Evolutionary conservation across 2,888 invertebrate species (phyloP), one percentile per base, ranked within the genome.

Genomic region (Ligdia adustata): DNA sequence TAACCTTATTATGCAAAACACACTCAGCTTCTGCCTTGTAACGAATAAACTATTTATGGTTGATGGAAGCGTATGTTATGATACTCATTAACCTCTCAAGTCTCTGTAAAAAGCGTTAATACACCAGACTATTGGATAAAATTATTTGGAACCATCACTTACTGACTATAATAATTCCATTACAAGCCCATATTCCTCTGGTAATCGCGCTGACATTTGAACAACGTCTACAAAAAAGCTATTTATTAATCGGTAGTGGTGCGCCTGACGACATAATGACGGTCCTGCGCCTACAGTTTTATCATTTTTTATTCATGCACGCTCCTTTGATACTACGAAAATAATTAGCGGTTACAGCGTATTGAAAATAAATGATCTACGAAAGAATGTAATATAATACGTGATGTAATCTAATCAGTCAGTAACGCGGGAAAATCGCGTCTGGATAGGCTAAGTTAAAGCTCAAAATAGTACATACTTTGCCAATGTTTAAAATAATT

Each of bases 241-340:
- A 55, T n/a, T n/a, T n/a, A n/a, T 48, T 55, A 50, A 52, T 54
- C 44, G 46, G 46, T 54, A 51, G 40, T 40, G 14, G 24, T 37
- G 47, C 34, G 47, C 27, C 33, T 39, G 46, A 52, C 51, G 46
- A 49, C 32, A 38, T 54, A 54, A 54, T 52, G 48, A 53, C 27
- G 16, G 40, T 34, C 3, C 18, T 11, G 37, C 1, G 1, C 1
- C 40, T 40, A 28, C 35, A 31, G 13, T 44, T 51, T 24, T 38
- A 14, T 9, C 22, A 27, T 20, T 48, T 42, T 52, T 43, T 24
- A 6, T 9, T 12, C 11, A 41, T 13, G 11, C 1, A 22, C 14
- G 1, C 2, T 13, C 5, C 7, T 9, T 22, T 22, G 22, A 22
- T 7, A 7, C 22, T 22, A 22, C 22, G 22, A 22, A 22, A 3